Base-by-base conservation (phyloP, 2,888 invertebrate genomes). In the Tethea ocularis region DNA sequence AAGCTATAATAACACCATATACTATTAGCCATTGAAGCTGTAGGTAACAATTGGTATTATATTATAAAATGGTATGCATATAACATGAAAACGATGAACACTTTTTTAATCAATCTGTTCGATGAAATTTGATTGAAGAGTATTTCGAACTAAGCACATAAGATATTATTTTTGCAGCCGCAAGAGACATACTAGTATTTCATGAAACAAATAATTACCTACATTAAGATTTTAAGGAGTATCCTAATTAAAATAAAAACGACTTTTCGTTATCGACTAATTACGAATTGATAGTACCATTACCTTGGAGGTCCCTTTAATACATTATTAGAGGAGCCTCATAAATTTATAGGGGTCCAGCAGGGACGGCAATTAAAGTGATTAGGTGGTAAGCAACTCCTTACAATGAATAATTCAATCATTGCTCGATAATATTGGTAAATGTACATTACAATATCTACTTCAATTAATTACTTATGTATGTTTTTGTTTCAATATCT, bases 361-460 rank as follows among this genome's bases (percentile, higher is more conserved):
- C 36, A 15, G 38, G 58, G 46, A 52, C 22, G 59, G 63, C 71
- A 75, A 77, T 77, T 77, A 77, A 70, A 72, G 63, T 70, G 74
- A 76, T 74, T 73, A 70, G 66, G 56, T 57, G 52, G 62, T 55
- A 71, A 67, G 65, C 64, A 58, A 66, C 63, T 52, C 57, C 63
- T 46, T 10, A 46, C 7, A 46, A 69, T 79, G 75, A 78, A 77
- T 79, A 75, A 74, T 78, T 74, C 66, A 79, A 67, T 71, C 68
- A 74, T 62, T 68, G 67, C 51, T 63, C 61, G 72, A 74, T 78
- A 72, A 71, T 72, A 71, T 62, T 63, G n/a, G 15, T 52, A 55
- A 53, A 41, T 51, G 24, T 24, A 53, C 52, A 53, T 53, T 52
- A 24, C 29, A 46, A n/a, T n/a, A n/a, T n/a, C n/a, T n/a, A n/a